These are phyloP conservation scores for Baccha elongata DNA, from an alignment of 2,888 invertebrate genomes.

Conservation along the genomic window DNA sequence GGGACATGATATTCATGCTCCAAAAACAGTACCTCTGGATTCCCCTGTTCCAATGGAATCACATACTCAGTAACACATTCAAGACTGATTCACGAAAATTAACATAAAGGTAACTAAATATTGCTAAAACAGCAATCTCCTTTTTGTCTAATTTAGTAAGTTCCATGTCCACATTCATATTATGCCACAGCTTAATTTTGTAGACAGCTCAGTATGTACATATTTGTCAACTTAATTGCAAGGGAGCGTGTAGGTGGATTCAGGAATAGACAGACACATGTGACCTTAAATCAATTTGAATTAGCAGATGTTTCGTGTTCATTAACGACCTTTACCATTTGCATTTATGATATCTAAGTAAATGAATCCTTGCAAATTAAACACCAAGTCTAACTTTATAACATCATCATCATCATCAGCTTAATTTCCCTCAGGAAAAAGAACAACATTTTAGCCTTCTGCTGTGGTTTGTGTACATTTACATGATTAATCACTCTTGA, in stretches of 20 bases:
- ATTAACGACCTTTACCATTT: slow-evolving; percentile 31
- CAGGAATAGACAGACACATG: too few species aligned
- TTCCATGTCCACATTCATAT: background rate
- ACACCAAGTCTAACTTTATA: background rate
- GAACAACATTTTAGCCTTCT: too few species aligned
- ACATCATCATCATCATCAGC: too few species aligned
- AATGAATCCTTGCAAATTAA: slow-evolving; percentile 22
- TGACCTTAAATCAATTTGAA: slow-evolving; percentile 27
- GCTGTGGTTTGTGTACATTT: background rate
- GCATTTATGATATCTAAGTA: slow-evolving; percentile 2
- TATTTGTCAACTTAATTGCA: slow-evolving; percentile 42
- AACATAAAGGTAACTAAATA: too few species aligned
- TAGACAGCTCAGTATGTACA: background rate
- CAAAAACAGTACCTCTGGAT: too few species aligned
- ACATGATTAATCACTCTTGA: background rate
- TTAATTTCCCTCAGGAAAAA: background rate
- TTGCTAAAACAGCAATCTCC: too few species aligned
- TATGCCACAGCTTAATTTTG: slow-evolving; percentile 7
- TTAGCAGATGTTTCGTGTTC: slow-evolving; percentile 19
- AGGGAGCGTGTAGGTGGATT: slow-evolving; percentile 21
- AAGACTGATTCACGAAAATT: slow-evolving; percentile 8
- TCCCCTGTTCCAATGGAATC: too few species aligned
- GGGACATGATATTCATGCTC: too few species aligned
- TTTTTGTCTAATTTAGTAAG: background rate
- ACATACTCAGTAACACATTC: slow-evolving; percentile 12